Evolutionary conservation across 2,888 invertebrate species (phyloP), one percentile per base, ranked within the genome.

Genomic region (Pseudeuparius sepicola): DNA sequence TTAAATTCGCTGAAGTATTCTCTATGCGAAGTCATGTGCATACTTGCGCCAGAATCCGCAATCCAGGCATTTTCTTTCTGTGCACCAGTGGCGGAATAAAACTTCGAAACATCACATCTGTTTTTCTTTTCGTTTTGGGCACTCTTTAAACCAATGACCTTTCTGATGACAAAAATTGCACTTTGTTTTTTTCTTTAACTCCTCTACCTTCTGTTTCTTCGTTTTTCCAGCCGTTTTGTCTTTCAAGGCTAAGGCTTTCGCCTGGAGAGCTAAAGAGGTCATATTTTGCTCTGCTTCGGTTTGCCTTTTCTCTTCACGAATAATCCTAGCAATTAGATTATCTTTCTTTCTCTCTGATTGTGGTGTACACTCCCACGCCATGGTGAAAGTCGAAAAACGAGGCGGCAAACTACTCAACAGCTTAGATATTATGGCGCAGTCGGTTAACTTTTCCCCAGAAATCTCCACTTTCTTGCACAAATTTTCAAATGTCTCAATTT

Each of bases 21-120:
- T n/a, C n/a, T n/a, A n/a, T n/a, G 30, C n/a, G 37, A n/a, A 1
- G 46, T 44, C 25, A 50, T 44, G 24, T 49, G 46, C 13, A 37
- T 34, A 23, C 45, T 49, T 2, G 48, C 49, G 31, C 49, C 43
- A 14, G 47, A 49, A 41, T 48, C 47, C 33, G 41, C 44, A 17
- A 47, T 43, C 47, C 47, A 50, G 20, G 44, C 36, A 0, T 39
- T 37, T 18, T 15, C 13, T n/a, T 39, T 37, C 13, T 38, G 32
- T n/a, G 34, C 37, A 23, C 30, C 30, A 10, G 36, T 40, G 4
- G 37, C 29, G 14, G 32, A 32, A 26, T 34, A 37, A 11, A 40
- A 16, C 10, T 25, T 12, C 12, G 36, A 36, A 7, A 43, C 30
- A 14, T 40, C 39, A 23, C 40, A 34, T n/a, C 36, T 28, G 30